Evolutionary conservation across 1,140 invertebrate species (phyloP).

Genomic region (Frieseomelitta varia): DNA sequence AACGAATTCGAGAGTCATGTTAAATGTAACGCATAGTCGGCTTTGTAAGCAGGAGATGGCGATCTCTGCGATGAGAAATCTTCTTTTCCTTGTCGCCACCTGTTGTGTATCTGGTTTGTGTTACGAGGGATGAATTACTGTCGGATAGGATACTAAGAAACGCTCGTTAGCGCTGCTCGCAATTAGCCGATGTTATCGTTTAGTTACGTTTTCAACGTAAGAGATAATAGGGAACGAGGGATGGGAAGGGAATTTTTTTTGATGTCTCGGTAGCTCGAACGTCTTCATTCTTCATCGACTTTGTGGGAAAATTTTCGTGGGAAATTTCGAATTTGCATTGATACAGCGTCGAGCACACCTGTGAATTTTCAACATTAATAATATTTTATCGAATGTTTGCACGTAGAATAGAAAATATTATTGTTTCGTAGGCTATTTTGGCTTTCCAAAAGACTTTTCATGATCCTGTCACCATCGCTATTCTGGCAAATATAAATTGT

Average conservation of each 20-base stretch:
- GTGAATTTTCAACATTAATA: too few relatives aligned
- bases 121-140: background rate
- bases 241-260: background rate
- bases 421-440: too few relatives aligned
- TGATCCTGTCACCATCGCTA: too few relatives aligned
- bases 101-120: background rate
- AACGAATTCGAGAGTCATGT: background rate
- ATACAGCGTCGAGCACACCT: too few relatives aligned
- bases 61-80: background rate
- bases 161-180: background rate
- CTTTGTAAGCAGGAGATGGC: background rate
- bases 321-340: too few relatives aligned
- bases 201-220: background rate
- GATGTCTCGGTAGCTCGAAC: background rate
- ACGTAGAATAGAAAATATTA: too few relatives aligned
- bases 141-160: background rate
- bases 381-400: too few relatives aligned
- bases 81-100: too few relatives aligned
- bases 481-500: too few relatives aligned
- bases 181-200: background rate
- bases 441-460: too few relatives aligned
- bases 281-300: background rate
- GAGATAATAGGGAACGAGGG: background rate
- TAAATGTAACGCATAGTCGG: too few relatives aligned
- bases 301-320: too few relatives aligned